These are phyloP conservation scores for Dermatophagoides farinae DNA, from an alignment of 1,140 invertebrate species.

Conservation along the genomic window DNA sequence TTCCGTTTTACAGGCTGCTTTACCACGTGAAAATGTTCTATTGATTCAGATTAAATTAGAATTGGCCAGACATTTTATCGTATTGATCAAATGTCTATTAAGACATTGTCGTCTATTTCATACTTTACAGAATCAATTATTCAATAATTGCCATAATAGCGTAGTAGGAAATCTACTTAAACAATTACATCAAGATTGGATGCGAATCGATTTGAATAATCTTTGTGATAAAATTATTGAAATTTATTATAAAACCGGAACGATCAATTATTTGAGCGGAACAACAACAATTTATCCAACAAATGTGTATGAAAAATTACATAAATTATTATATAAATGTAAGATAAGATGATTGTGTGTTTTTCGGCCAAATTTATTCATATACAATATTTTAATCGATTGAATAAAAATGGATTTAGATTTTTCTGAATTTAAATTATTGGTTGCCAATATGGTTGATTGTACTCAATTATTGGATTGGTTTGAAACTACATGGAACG, in stretches of 20 bases:
- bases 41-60: conserved; percentile 1
- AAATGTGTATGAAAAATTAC: not conserved
- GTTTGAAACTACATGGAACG: conserved; percentile 27
- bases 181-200: not conserved
- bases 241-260: conserved; percentile 20
- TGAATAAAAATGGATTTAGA: conserved; percentile 18
- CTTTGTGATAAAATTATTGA: not conserved
- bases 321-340: not conserved
- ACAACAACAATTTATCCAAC: not conserved
- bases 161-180: not conserved
- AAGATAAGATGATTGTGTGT: not conserved
- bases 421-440: conserved; percentile 36
- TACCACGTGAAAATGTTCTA: not conserved
- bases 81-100: not conserved
- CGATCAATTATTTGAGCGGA: not conserved
- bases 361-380: no score
- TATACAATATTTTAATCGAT: not conserved
- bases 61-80: not conserved
- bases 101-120: not conserved
- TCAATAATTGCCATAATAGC: not conserved
- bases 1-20: not conserved
- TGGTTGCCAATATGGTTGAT: conserved; percentile 33
- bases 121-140: not conserved
- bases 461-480: conserved; percentile 31
- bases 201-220: not conserved